A percentile compares a stretch with the other conserved stretches of the same genome.
Conservation (phyloP, 2,113 vertebrate species). For the Erinaceus europaeus region DNA sequence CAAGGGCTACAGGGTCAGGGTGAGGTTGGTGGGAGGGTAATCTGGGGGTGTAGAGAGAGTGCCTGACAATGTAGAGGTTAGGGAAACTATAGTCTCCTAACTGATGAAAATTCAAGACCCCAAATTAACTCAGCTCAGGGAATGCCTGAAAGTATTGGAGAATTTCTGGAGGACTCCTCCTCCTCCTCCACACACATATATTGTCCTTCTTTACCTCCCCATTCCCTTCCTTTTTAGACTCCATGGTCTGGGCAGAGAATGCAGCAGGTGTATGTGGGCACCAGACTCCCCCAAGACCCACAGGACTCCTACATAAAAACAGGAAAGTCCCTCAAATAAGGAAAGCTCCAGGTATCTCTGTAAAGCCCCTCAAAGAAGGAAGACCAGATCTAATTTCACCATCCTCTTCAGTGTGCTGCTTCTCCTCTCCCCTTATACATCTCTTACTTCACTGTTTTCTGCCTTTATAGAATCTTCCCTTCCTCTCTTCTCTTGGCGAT, state of each 20-base stretch:
- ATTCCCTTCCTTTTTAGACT: neutral
- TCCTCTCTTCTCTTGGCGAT: neutral
- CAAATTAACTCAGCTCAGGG: neutral
- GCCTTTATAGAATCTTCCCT: neutral
- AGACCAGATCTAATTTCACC: neutral
- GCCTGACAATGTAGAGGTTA: neutral
- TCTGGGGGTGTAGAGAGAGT: neutral
- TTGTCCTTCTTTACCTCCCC: too few relatives aligned
- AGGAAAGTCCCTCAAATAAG: neutral
- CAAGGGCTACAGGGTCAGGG: constrained; percentile 33
- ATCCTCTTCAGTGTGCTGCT: neutral
- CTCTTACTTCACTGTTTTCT: neutral
- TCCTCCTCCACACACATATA: too few relatives aligned
- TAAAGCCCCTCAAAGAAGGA: neutral
- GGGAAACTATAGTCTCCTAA: neutral
- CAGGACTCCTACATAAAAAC: neutral
- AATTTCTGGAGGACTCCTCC: constrained; percentile 29
- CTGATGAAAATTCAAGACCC: neutral
- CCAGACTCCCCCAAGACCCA: neutral
- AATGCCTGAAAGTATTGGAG: constrained; percentile 12
- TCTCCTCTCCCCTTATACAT: neutral
- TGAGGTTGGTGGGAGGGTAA: neutral
- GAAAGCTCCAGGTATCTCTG: neutral
- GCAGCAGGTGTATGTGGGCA: constrained; percentile 8
- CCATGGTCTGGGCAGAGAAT: neutral